Percentiles rank a stretch among this genome's conserved stretches.
Evolutionary conservation across 2,888 invertebrate genomes (phyloP).

Genomic region (Atethmia centrago): DNA sequence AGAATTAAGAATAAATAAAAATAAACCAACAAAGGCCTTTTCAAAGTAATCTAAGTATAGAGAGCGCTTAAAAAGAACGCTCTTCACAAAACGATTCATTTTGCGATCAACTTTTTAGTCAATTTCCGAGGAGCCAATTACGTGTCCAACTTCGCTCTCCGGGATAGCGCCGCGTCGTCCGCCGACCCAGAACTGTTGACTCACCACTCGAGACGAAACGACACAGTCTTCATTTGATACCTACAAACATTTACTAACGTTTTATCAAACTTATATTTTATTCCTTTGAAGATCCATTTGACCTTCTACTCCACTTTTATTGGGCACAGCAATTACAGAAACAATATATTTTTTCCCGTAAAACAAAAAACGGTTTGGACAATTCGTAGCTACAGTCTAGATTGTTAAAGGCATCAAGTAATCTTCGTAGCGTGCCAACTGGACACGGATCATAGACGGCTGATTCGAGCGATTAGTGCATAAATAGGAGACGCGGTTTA

Average conservation of each 20-base stretch:
- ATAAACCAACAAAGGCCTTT: slow-evolving; percentile 18
- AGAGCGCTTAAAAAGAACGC: slow-evolving; percentile 49
- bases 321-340: slow-evolving; percentile 73
- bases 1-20: slow-evolving; percentile 24
- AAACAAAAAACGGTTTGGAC: slow-evolving; percentile 48
- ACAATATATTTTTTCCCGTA: slow-evolving; percentile 69
- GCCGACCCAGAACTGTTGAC: slow-evolving; percentile 65
- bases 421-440: slow-evolving; percentile 69
- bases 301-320: slow-evolving; percentile 81
- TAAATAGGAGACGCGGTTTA: slow-evolving; percentile 56
- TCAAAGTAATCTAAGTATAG: slow-evolving; percentile 48
- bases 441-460: slow-evolving; percentile 71
- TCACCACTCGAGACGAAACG: slow-evolving; percentile 63
- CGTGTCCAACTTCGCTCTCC: slow-evolving; percentile 59
- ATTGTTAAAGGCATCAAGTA: slow-evolving; percentile 49
- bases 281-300: slow-evolving; percentile 67
- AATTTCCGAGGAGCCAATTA: slow-evolving; percentile 66
- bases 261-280: slow-evolving; percentile 69
- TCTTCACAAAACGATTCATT: slow-evolving; percentile 49
- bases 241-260: slow-evolving; percentile 67
- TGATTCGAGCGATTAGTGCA: slow-evolving; percentile 69
- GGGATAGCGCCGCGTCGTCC: slow-evolving; percentile 52
- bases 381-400: slow-evolving; percentile 50
- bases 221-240: slow-evolving; percentile 67
- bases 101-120: slow-evolving; percentile 50